A percentile compares a stretch with the other conserved stretches of the same genome.
Evolutionary conservation across 2,113 vertebrate species (phyloP).

Genomic region (Pseudonaja textilis): DNA sequence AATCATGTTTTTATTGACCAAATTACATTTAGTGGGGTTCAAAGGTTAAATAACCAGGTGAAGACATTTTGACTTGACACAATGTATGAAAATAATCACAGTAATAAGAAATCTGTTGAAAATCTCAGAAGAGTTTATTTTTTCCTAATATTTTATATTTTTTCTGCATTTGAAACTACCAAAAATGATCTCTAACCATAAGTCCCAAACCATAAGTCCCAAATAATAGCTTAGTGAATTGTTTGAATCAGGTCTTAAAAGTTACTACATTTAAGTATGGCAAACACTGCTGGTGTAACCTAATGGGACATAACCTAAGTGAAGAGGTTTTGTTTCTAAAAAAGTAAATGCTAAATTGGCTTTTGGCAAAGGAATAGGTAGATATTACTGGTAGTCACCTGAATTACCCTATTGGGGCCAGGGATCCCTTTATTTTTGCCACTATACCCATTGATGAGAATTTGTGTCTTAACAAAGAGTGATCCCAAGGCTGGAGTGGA

Average conservation of each 20-base stretch:
- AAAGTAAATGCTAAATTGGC: background rate
- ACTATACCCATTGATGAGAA: background rate
- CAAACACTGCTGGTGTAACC: background rate
- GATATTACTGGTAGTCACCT: background rate
- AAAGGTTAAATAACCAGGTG: background rate
- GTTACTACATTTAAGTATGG: background rate
- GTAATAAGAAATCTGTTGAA: background rate
- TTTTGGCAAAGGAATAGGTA: background rate
- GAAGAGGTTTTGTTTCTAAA: background rate
- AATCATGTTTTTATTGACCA: background rate
- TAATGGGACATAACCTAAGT: background rate
- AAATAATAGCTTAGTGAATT: background rate
- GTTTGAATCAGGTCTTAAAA: background rate
- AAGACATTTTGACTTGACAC: background rate
- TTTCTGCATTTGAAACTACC: background rate
- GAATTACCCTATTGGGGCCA: background rate
- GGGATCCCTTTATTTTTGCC: background rate
- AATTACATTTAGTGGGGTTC: background rate
- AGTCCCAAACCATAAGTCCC: background rate
- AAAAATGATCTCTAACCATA: background rate
- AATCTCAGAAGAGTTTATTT: background rate
- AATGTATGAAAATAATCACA: background rate
- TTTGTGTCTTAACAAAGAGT: background rate
- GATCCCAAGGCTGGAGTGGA: background rate
- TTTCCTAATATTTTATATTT: background rate